Percentiles rank a stretch among this genome's conserved stretches.
Evolutionary conservation across 2,888 invertebrate genomes (phyloP).

Genomic region (Parnassius apollo): DNA sequence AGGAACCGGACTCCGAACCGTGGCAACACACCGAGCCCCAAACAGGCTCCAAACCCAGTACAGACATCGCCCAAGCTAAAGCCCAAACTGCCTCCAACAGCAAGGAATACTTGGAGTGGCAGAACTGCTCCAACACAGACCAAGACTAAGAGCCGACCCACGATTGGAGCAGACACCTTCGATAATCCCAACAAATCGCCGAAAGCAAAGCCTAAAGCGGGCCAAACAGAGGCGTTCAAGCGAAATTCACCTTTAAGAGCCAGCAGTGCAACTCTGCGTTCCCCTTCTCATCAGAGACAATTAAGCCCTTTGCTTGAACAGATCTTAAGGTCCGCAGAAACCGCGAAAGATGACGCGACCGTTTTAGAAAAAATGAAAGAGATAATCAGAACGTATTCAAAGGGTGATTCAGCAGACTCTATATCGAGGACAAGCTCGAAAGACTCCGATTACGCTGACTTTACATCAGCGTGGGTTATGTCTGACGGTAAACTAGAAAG

Average conservation of each 20-base stretch:
- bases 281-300: slow-evolving; percentile 82
- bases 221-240: slow-evolving; percentile 69
- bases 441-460: slow-evolving; percentile 83
- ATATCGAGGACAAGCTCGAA: slow-evolving; percentile 76
- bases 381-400: slow-evolving; percentile 73
- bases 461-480: slow-evolving; percentile 87
- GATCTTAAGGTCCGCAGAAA: slow-evolving; percentile 86
- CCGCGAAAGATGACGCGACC: slow-evolving; percentile 86
- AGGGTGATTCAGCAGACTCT: slow-evolving; percentile 59
- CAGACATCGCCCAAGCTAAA: slow-evolving; percentile 71
- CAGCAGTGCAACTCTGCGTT: slow-evolving; percentile 71
- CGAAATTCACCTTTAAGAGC: slow-evolving; percentile 76
- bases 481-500: slow-evolving; percentile 85
- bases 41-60: slow-evolving; percentile 55
- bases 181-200: slow-evolving; percentile 84
- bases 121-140: slow-evolving; percentile 72
- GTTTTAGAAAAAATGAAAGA: slow-evolving; percentile 89
- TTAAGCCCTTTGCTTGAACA: slow-evolving; percentile 86
- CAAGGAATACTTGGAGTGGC: slow-evolving; percentile 89
- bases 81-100: slow-evolving; percentile 65
- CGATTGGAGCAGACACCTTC: slow-evolving; percentile 68
- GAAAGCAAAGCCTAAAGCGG: slow-evolving; percentile 60
- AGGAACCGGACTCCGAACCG: slow-evolving; percentile 59
- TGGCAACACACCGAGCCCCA: slow-evolving; percentile 72
- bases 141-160: slow-evolving; percentile 64